These are phyloP conservation scores for Panurus biarmicus DNA, from an alignment of 2,113 vertebrate species.

Conservation along the genomic window DNA sequence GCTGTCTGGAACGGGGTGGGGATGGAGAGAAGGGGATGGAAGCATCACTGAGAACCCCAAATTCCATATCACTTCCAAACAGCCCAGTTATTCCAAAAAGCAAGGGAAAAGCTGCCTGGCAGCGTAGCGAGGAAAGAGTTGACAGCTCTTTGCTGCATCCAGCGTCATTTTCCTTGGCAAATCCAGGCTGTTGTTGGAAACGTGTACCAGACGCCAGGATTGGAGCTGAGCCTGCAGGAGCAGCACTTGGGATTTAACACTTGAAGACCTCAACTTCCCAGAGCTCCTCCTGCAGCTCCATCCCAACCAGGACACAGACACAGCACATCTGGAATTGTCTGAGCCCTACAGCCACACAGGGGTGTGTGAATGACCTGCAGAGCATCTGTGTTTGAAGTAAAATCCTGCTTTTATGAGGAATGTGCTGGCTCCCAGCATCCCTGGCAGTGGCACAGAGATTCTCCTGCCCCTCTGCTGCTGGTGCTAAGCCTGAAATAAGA, in stretches of 20 bases:
- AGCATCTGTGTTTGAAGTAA: neutral
- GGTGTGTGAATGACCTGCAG: neutral
- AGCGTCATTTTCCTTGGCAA: conserved; percentile 22
- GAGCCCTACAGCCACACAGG: neutral
- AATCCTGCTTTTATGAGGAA: neutral
- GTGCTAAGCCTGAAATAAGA: neutral
- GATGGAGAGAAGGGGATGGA: neutral
- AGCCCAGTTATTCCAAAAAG: neutral
- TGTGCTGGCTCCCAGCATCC: neutral
- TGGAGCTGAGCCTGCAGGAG: neutral
- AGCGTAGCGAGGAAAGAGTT: neutral
- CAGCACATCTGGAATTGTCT: neutral
- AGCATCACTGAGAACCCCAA: neutral
- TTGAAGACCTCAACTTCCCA: neutral
- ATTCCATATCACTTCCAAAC: rapidly evolving
- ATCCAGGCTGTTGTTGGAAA: neutral
- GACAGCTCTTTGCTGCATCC: neutral
- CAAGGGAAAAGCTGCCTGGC: neutral
- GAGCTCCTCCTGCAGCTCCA: neutral
- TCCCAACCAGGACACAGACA: neutral
- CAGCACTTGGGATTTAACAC: conserved; percentile 15
- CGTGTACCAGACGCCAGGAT: neutral
- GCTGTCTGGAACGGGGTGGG: rapidly evolving
- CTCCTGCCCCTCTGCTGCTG: neutral
- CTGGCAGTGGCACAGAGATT: neutral